Evolutionary conservation across 2,113 vertebrate species (phyloP), one percentile per base, ranked within the genome.

Genomic region (Oryzias curvinotus): DNA sequence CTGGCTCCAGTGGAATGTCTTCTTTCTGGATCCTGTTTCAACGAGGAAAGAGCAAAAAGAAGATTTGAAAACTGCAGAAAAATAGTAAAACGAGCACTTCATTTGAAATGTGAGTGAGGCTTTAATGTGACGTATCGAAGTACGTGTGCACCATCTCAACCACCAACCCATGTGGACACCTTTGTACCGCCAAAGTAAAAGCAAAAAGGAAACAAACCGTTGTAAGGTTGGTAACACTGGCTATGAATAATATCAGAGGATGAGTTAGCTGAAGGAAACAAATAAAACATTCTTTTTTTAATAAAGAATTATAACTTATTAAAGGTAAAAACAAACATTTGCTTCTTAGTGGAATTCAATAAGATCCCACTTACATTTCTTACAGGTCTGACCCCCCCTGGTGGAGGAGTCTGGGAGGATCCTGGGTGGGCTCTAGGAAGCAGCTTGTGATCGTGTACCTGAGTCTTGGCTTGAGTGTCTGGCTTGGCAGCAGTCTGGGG

Each of bases 321-420:
- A 2, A 30, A 46, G 57, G 5, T 23, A 44, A 25, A 15, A 26
- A 14, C 1, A 36, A 70, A 63, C 19, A 42, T 8, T 26, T 19
- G 7, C n/a, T 21, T 26, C 6, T 36, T 12, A 12, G 36, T 26
- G 28, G 15, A 52, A 36, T 30, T 51, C 12, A 6, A 5, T 0
- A 1, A 18, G 14, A 19, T 5, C 15, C 13, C 17, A 53, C 91
- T 91, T 79, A 97, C 96, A 83, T 95, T 92, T 83, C 92, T 93
- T 81, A 95, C 92, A 69, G 95, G 93, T 85, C 93, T 94, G 71
- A 94, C 94, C 62, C 84, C 92, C 10, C 87, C 90, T 47, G 90
- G 19, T 25, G 90, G 14, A 4, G 75, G 65, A n/a, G 88, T 80
- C 66, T 93, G 92, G 0, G 89, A 89, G 1, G 88, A 71, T 19